Evolutionary conservation across 2,797 vertebrate species (phyloP).

Genomic region (Coccyzus lansbergi): DNA sequence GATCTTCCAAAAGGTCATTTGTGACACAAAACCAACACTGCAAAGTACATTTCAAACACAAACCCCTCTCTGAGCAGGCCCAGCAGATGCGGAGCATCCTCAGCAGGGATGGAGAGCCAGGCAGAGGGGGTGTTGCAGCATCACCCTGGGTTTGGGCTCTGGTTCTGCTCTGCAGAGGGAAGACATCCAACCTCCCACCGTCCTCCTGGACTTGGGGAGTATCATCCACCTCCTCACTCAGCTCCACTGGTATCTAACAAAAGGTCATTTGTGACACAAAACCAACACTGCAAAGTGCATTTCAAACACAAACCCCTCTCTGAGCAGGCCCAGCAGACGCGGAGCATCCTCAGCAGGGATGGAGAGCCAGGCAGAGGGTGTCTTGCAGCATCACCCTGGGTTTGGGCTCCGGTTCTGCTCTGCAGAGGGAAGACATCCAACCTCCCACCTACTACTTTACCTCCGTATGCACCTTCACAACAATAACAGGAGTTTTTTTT

Average conservation of each 20-base stretch:
- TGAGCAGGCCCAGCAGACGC: background rate
- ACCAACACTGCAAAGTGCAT: too few relatives aligned
- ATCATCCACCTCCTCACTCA: too few relatives aligned
- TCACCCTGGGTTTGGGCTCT: background rate
- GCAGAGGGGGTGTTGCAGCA: accelerated
- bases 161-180: background rate
- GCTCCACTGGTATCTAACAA: too few relatives aligned
- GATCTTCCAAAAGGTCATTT: background rate
- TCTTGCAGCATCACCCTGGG: accelerated
- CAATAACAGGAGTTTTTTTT: background rate
- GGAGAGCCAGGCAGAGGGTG: background rate
- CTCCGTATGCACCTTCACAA: background rate
- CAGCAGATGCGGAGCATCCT: background rate
- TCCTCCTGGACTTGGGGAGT: too few relatives aligned
- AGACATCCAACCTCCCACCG: background rate
- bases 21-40: background rate
- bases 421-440: background rate
- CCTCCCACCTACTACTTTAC: background rate
- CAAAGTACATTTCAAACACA: background rate
- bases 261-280: too few relatives aligned
- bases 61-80: background rate
- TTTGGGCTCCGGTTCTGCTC: background rate
- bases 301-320: background rate
- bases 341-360: background rate
- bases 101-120: background rate